phyloP scores from a whole-genome alignment of 2,888 invertebrate species.

The Heliothis peltigera region DNA sequence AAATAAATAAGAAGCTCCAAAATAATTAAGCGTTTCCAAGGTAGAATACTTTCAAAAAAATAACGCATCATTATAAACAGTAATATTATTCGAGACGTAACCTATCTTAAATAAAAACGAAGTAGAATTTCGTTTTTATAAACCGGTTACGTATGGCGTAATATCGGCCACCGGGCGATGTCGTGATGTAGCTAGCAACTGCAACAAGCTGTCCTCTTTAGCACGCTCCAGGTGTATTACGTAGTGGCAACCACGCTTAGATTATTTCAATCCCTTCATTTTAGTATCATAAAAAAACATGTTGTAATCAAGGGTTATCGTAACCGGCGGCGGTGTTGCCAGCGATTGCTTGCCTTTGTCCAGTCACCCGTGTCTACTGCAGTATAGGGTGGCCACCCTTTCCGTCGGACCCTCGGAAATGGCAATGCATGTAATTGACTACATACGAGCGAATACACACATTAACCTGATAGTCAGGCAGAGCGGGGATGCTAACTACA shows the following conservation, averaged over 20 bases:
- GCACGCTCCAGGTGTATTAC: constrained; percentile 45
- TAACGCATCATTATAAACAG: no score
- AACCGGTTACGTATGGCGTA: constrained; percentile 55
- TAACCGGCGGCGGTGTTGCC: constrained; percentile 43
- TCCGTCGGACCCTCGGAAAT: constrained; percentile 26
- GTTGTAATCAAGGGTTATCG: constrained; percentile 46
- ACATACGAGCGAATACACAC: constrained; percentile 29
- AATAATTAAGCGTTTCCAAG: not conserved
- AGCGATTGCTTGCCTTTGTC: constrained; percentile 45
- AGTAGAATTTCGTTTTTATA: constrained; percentile 35
- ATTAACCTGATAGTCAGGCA: constrained; percentile 38
- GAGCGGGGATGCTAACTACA: constrained; percentile 44
- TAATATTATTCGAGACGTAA: constrained; percentile 17
- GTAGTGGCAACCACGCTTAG: constrained; percentile 45
- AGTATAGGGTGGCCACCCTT: constrained; percentile 48
- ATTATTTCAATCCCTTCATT: constrained; percentile 39
- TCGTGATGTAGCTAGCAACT: constrained; percentile 49
- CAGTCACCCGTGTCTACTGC: constrained; percentile 48
- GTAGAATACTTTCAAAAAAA: not conserved
- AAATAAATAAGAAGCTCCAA: not conserved
- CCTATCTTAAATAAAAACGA: constrained; percentile 42
- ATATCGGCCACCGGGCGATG: constrained; percentile 38
- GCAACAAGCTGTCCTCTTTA: constrained; percentile 32
- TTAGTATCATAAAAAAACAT: constrained; percentile 28
- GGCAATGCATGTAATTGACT: constrained; percentile 41